phyloP scores from a whole-genome alignment of 2,888 invertebrate genomes.

The Pyrochroa serraticornis region DNA sequence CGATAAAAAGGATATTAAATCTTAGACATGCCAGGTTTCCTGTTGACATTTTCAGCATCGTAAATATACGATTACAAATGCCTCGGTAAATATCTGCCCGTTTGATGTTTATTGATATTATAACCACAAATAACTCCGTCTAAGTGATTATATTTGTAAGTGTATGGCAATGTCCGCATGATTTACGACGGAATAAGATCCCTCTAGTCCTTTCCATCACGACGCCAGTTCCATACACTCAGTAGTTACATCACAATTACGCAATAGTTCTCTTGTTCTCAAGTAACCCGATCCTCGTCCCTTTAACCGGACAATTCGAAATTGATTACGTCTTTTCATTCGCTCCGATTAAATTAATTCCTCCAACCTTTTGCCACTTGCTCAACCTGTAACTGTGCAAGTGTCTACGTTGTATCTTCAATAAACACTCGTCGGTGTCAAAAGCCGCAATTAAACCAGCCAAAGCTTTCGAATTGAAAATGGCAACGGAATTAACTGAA shows the following conservation, averaged over 20 bases:
- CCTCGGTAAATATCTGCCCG: conserved; percentile 22
- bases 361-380: background rate
- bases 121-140: conserved; percentile 22
- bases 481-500: too few species aligned
- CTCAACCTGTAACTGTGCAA: background rate
- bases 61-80: conserved; percentile 23
- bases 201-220: background rate
- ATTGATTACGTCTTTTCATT: conserved; percentile 4
- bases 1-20: conserved; percentile 18
- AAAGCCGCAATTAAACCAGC: background rate
- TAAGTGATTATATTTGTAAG: conserved; percentile 28
- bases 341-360: background rate
- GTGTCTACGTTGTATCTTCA: background rate
- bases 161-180: conserved; percentile 12
- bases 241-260: background rate
- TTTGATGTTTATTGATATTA: conserved; percentile 32
- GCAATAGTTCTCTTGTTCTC: background rate
- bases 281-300: background rate
- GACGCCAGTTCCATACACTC: background rate
- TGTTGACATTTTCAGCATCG: conserved; percentile 20
- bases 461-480: too few species aligned
- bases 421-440: background rate
- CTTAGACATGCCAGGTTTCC: conserved; percentile 12
- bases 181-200: conserved; percentile 17
- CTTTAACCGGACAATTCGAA: background rate